Evolutionary conservation across 2,113 vertebrate species (phyloP), one percentile per base, ranked within the genome.

Genomic region (Numenius arquata): DNA sequence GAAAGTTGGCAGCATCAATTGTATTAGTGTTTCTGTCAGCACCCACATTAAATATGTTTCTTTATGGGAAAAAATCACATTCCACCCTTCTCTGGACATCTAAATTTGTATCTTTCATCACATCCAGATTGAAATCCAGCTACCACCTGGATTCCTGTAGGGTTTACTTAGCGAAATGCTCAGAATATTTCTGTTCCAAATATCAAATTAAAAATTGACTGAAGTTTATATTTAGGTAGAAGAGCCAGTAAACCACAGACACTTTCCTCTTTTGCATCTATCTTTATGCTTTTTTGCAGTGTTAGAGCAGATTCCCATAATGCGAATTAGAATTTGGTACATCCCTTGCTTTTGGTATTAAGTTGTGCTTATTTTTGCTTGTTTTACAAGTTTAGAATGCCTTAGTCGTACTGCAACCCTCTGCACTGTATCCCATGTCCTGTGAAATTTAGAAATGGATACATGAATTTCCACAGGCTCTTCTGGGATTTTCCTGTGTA

Each of bases 191-290:
- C 59, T 84, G 82, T 85, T 90, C 62, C n/a, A 80, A 94, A 91
- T 82, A 93, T 29, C 66, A 83, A 65, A 61, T 65, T 53, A 95
- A 95, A 96, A 93, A 92, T 85, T 76, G 88, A 12, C 52, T 63
- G 12, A 38, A 75, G 67, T 95, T 95, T 96, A 85, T 96, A 94
- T 97, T 96, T 97, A 95, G 94, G 62, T 41, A 88, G 74, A 92
- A 65, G 25, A 96, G 56, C 48, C 81, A 96, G 76, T 38, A 95
- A 92, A 82, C 41, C 87, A 81, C 38, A 85, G 88, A 74, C 36
- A 59, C n/a, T 82, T 85, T 40, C n/a, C 3, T 62, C 62, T 86
- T 68, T 59, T 66, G 52, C 55, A 62, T 75, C 23, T 40, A 18
- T 34, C 82, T 87, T 65, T 85, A 65, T 66, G 21, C 48, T 93